Conservation (phyloP, 2,113 vertebrate species). For the Pomatostomus ruficeps region DNA sequence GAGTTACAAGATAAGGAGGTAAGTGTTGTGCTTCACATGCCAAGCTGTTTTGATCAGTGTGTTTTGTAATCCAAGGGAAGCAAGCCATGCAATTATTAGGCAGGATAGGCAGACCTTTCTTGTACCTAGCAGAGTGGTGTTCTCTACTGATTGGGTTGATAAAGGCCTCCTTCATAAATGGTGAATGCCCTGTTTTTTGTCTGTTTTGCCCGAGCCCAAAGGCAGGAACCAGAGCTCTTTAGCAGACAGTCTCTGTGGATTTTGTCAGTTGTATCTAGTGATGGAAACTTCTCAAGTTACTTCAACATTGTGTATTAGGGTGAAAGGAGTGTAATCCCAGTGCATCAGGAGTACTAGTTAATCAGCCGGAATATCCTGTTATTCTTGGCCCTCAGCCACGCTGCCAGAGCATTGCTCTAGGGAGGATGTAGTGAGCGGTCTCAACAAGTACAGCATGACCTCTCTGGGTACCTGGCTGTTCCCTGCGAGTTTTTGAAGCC, state of each 20-base stretch:
- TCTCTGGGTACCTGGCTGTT: neutral
- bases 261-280: neutral
- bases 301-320: neutral
- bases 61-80: neutral
- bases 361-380: constrained; percentile 3
- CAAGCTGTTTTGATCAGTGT: neutral
- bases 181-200: neutral
- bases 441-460: neutral
- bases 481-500: neutral
- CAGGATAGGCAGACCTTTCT: neutral
- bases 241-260: neutral
- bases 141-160: neutral
- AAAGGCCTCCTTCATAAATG: neutral
- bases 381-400: neutral
- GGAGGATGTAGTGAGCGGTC: neutral
- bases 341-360: neutral
- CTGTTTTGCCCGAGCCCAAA: neutral
- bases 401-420: neutral
- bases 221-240: neutral
- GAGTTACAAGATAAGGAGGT: neutral
- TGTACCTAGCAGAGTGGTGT: neutral
- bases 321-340: neutral
- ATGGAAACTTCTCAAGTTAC: constrained; percentile 13
- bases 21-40: neutral
- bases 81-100: neutral